Base-by-base conservation (phyloP, 1,140 invertebrate species). In the Drosophila bipectinata region DNA sequence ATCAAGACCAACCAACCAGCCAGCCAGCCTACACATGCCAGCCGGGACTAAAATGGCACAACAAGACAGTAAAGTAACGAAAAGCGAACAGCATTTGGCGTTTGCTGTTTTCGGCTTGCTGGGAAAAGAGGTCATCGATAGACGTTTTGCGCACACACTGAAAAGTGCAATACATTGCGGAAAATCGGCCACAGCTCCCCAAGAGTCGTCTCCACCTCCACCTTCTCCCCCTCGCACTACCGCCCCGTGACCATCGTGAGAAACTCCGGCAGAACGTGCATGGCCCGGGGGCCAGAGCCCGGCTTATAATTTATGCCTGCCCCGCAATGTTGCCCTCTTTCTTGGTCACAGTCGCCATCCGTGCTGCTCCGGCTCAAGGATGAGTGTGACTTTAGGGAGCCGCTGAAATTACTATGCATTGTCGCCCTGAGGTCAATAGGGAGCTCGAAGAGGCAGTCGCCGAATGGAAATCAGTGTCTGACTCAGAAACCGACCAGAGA, bases 271-370 rank as follows among this genome's bases (percentile, higher is more conserved):
- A 77, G 79, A 87, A 89, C 83, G 83, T 87, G 83, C 83, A 87
- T 71, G 44, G 79, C 83, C 82, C 61, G 82, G 68, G 84, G 83
- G 63, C 57, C 51, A 83, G 34, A 82, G 52, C 71, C 63, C 58
- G 51, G 72, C 83, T 87, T 69, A 64, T 83, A 88, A 87, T 87
- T 87, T 87, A 87, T 87, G 71, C 71, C 79, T 60, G 71, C 56
- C 61, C 52, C 57, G 63, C 77, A 67, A 81, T 69, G 77, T 67
- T 71, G 57, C 66, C 66, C 68, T 58, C 73, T 39, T 69, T 68
- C 30, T 55, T 41, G 39, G 52, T 77, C 62, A 51, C 59, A 63
- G 67, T 61, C 54, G 24, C 48, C 41, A 12, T 8, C 53, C 28
- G 39, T 45, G 39, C 71, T 71, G 72, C 47, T 41, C 58, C 41